Percentiles rank a stretch among this genome's conserved stretches.
Conservation (phyloP, 2,113 vertebrate species). For the Emydocephalus ijimae region DNA sequence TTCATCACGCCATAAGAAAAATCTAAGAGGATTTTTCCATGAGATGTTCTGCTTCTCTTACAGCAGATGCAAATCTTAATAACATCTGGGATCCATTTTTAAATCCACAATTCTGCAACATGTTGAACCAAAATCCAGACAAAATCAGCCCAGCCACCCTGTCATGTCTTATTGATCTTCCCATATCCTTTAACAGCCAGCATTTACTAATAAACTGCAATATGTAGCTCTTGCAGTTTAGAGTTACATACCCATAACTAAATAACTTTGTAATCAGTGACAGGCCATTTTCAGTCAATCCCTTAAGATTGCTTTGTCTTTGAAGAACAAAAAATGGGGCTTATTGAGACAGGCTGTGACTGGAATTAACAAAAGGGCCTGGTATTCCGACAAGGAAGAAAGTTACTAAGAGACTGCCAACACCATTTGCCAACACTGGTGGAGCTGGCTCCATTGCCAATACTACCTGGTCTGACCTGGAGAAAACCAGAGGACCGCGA, state of each 20-base stretch:
- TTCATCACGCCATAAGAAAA: not conserved
- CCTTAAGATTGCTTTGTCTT: constrained; percentile 52
- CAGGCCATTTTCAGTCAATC: constrained; percentile 53
- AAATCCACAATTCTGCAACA: not conserved
- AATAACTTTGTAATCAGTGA: constrained; percentile 63
- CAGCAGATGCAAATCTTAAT: not conserved
- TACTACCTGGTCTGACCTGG: not conserved
- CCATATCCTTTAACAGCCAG: constrained; percentile 42
- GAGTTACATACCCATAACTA: constrained; percentile 58
- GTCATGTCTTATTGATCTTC: constrained; percentile 26
- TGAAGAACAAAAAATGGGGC: constrained; percentile 51
- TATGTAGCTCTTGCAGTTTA: constrained; percentile 50
- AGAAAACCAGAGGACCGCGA: not conserved
- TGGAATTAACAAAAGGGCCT: constrained; percentile 27
- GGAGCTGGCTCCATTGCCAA: not conserved
- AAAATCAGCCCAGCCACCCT: constrained; percentile 25
- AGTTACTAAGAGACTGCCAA: constrained; percentile 38
- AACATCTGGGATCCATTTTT: constrained; percentile 21
- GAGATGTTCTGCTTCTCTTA: constrained; percentile 7
- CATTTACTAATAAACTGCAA: constrained; percentile 49
- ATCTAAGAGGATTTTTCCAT: not conserved
- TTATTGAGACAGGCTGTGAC: constrained; percentile 14
- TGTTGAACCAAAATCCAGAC: constrained; percentile 23
- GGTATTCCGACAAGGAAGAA: constrained; percentile 48
- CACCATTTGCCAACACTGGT: not conserved